These are phyloP conservation scores for Patella pellucida DNA, from an alignment of 2,888 invertebrate genomes.

Conservation along the genomic window DNA sequence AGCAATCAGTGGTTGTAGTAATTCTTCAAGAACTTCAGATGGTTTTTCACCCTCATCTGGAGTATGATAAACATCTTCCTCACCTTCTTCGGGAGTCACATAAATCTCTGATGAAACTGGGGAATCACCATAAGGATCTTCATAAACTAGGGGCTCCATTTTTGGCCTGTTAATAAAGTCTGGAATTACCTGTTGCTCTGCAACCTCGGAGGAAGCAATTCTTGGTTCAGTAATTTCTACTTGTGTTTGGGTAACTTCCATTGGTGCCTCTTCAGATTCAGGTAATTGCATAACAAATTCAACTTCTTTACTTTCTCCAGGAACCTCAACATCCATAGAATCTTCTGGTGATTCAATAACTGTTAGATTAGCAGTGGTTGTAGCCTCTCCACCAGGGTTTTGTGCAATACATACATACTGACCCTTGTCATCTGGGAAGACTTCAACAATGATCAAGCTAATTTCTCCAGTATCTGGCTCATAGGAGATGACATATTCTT, in stretches of 20 bases:
- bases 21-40: background rate
- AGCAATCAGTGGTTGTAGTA: conserved; percentile 8
- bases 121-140: conserved; percentile 46
- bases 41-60: conserved; percentile 21
- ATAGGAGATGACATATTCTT: conserved; percentile 69
- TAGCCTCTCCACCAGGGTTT: conserved; percentile 90
- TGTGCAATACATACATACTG: conserved; percentile 84
- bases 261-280: conserved; percentile 26
- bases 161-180: conserved; percentile 51
- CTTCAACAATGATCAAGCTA: conserved; percentile 69
- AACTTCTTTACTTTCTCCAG: conserved; percentile 13
- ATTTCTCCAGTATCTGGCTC: conserved; percentile 66
- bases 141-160: conserved; percentile 50
- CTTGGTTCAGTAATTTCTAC: conserved; percentile 26
- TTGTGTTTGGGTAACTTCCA: conserved; percentile 35
- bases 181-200: conserved; percentile 50
- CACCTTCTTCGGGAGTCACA: conserved; percentile 31
- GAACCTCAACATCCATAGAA: conserved; percentile 32
- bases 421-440: conserved; percentile 70
- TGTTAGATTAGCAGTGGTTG: conserved; percentile 73
- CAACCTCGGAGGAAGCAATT: conserved; percentile 34
- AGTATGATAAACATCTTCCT: conserved; percentile 36
- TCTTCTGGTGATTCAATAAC: conserved; percentile 54
- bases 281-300: conserved; percentile 16
- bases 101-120: conserved; percentile 39